phyloP scores from a whole-genome alignment of 2,797 vertebrate species.

The Anguilla megastoma region DNA sequence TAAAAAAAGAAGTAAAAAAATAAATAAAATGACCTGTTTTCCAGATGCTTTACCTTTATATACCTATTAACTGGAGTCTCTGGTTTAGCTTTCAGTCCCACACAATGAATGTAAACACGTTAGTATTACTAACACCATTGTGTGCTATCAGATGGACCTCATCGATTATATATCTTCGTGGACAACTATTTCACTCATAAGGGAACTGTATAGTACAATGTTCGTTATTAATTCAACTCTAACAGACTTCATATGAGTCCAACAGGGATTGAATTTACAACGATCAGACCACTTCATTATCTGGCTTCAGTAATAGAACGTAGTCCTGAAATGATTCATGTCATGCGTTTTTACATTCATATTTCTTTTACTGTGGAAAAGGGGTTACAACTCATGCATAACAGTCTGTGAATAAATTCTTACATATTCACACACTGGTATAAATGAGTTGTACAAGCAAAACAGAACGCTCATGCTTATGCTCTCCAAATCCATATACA shows the following conservation, averaged over 20 bases:
- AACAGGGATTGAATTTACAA: background rate
- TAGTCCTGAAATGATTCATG: background rate
- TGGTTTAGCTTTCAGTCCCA: background rate
- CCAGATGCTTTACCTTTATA: background rate
- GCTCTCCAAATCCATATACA: background rate
- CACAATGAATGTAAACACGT: background rate
- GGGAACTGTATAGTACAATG: background rate
- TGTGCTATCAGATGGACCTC: background rate
- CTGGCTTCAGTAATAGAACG: background rate
- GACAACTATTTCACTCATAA: background rate
- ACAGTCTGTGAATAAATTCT: background rate
- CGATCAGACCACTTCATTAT: background rate
- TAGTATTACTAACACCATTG: background rate
- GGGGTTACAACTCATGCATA: background rate
- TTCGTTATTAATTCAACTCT: constrained; percentile 3
- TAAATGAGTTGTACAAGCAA: background rate
- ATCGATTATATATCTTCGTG: background rate
- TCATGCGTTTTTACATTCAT: background rate
- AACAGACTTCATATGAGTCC: background rate
- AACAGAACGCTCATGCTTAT: background rate
- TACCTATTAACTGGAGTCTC: background rate
- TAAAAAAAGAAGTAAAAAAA: background rate
- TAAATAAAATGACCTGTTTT: background rate
- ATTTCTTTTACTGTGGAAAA: background rate
- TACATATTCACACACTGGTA: background rate